Conservation (phyloP, 2,797 vertebrate genomes). For the Allobates femoralis region DNA sequence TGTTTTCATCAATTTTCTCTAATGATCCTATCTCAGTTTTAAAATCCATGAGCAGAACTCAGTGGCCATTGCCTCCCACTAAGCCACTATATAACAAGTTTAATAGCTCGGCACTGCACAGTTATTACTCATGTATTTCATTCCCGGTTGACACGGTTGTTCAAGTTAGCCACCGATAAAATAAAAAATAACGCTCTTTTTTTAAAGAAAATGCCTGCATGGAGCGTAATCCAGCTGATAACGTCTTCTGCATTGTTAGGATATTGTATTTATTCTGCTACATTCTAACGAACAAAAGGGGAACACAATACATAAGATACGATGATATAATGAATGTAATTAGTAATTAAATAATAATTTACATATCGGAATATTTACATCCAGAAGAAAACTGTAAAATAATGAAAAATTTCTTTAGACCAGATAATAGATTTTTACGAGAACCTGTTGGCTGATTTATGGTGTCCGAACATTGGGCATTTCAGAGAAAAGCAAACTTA, state of each 20-base stretch:
- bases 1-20: constrained; percentile 70
- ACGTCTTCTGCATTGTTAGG: neutral
- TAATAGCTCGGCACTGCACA: constrained; percentile 63
- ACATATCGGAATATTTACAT: no score
- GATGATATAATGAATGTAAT: neutral
- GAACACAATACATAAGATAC: neutral
- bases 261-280: neutral
- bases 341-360: no score
- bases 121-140: constrained; percentile 66
- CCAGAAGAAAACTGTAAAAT: neutral
- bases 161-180: constrained; percentile 65
- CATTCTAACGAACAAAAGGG: neutral
- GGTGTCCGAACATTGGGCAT: no score
- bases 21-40: constrained; percentile 66
- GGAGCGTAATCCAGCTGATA: constrained; percentile 4
- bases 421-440: no score
- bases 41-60: constrained; percentile 67
- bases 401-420: neutral
- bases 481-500: no score
- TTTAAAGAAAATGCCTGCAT: constrained; percentile 30
- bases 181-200: constrained; percentile 43
- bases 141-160: constrained; percentile 64
- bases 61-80: constrained; percentile 69
- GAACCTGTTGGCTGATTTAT: no score
- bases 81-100: constrained; percentile 64